These are phyloP conservation scores for Sebastiscus albofasciatus DNA, from an alignment of 2,797 vertebrate genomes.

Conservation along the genomic window DNA sequence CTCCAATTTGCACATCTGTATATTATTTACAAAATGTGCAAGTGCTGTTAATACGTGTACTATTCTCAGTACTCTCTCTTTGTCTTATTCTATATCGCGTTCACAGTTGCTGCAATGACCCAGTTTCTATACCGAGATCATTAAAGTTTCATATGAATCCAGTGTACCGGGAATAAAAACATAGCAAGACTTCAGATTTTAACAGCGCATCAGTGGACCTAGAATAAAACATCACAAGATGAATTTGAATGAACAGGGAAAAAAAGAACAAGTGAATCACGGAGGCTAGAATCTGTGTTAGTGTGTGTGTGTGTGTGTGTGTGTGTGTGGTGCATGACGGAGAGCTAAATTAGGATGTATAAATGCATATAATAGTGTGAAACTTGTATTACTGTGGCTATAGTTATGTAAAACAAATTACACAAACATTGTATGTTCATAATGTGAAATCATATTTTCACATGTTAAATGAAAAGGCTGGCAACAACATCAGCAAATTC, in stretches of 20 bases:
- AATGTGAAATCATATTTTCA: not conserved
- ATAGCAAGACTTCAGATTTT: slow-evolving; percentile 46
- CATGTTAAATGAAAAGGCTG: not conserved
- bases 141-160: slow-evolving; percentile 66
- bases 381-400: not conserved
- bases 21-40: not conserved
- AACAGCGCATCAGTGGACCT: slow-evolving; percentile 21
- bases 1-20: not conserved
- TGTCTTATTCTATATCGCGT: slow-evolving; percentile 24
- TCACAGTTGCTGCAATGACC: slow-evolving; percentile 64
- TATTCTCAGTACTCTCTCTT: slow-evolving; percentile 5
- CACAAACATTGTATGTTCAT: not conserved
- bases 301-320: not conserved
- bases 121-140: slow-evolving; percentile 61
- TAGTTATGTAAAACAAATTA: not conserved
- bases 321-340: not conserved
- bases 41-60: not conserved
- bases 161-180: slow-evolving; percentile 49
- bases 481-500: not conserved
- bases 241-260: slow-evolving; percentile 19
- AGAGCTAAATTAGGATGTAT: not conserved
- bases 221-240: slow-evolving; percentile 41
- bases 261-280: not conserved
- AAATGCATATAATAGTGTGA: not conserved
- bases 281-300: not conserved